Evolutionary conservation across 2,797 vertebrate species (phyloP).

Genomic region (Paedocypris micromegethes): DNA sequence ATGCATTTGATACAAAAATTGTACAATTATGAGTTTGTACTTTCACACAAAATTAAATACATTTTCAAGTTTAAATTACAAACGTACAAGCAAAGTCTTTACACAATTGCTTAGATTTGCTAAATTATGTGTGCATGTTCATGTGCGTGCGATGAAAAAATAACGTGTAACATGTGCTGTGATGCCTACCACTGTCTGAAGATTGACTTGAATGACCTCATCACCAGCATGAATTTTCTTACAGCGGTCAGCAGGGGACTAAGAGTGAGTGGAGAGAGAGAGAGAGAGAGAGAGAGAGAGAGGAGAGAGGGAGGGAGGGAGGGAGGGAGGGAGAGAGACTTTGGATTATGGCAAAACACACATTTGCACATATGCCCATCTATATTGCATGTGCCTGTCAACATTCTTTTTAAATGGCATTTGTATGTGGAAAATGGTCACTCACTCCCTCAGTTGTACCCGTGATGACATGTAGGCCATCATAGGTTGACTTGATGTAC

Average conservation of each 20-base stretch:
- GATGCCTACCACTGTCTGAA: slow-evolving; percentile 95
- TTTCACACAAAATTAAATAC: no score
- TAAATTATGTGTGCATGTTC: no score
- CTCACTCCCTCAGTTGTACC: slow-evolving; percentile 99
- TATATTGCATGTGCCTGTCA: not conserved
- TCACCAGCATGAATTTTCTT: slow-evolving; percentile 99
- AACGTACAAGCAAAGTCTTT: no score
- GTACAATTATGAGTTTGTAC: no score
- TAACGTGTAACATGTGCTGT: not conserved
- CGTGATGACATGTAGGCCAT: slow-evolving; percentile 98
- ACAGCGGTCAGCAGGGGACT: slow-evolving; percentile 96
- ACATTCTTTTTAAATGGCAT: slow-evolving; percentile 5
- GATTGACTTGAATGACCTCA: slow-evolving; percentile 99
- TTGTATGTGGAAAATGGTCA: slow-evolving; percentile 45
- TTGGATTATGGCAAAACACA: slow-evolving; percentile 9
- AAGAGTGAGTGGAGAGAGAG: slow-evolving; percentile 7
- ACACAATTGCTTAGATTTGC: no score
- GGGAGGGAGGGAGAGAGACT: slow-evolving; percentile 16
- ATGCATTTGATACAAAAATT: no score
- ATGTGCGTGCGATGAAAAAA: no score
- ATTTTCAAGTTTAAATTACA: no score
- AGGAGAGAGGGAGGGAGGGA: slow-evolving; percentile 23
- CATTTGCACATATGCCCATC: not conserved
- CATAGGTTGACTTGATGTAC: slow-evolving; percentile 99
- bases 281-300: slow-evolving; percentile 12